Evolutionary conservation across 2,113 vertebrate species (phyloP), one percentile per base, ranked within the genome.

Genomic region (Indicator indicator): DNA sequence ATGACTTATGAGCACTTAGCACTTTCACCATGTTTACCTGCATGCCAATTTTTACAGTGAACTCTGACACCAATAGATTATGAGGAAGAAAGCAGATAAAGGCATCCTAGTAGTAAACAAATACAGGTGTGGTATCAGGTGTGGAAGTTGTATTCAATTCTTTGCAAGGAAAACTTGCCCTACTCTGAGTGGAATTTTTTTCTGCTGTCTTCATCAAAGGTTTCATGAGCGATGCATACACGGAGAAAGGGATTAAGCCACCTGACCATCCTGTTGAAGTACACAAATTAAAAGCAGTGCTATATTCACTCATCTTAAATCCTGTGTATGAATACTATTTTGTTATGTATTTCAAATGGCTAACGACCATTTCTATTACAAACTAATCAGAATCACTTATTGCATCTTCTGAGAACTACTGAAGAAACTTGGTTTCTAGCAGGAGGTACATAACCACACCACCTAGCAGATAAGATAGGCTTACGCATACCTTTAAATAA

Each of bases 401-500:
- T 70, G 62, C 0, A 6, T 12, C 11, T 58, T 78, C 48, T 46
- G 52, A 26, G 28, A 93, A 90, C 58, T 28, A 33, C 19, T 79
- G n/a, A 44, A 64, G 17, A 24, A 78, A 83, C 36, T 0, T 48
- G 40, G 9, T 84, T 74, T 78, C 71, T 21, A 64, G 21, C 48
- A 76, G 67, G 46, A 83, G 48, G 30, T 78, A 56, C 50, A 67
- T 62, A 70, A 91, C 52, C 44, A 72, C 1, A 36, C 38, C 89
- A 93, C 88, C 1, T 1, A 82, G 63, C 32, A 93, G 33, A 40
- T 40, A 90, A 85, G 10, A 59, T 15, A 71, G 20, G 65, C 55
- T 58, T 93, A 88, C 40, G 83, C 90, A 33, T 97, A 99, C 99
- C 99, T 99, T 99, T 63, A 99, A 97, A 84, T 99, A 99, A 89